Evolutionary conservation across 2,888 invertebrate species (phyloP).

Genomic region (Slavum lentiscoides): DNA sequence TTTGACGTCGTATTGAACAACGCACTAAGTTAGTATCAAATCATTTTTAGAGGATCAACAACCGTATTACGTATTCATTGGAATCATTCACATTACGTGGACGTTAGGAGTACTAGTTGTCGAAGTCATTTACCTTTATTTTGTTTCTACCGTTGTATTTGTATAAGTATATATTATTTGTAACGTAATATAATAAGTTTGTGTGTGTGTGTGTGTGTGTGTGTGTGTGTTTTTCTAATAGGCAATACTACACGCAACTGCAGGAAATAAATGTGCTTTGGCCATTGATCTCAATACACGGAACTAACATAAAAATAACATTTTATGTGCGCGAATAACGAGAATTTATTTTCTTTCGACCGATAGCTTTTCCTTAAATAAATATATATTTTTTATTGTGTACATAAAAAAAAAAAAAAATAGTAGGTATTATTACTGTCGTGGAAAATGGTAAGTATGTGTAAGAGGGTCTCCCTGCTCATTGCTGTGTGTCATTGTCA

Average conservation of each 20-base stretch:
- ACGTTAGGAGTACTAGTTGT: neutral
- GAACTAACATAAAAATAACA: neutral
- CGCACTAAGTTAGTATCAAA: constrained; percentile 9
- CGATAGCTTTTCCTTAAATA: neutral
- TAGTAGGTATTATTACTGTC: too few species aligned
- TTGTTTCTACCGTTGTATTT: neutral
- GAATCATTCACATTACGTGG: too few species aligned
- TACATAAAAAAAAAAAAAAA: too few species aligned
- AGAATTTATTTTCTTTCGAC: neutral
- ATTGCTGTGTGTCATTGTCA: too few species aligned
- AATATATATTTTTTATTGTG: too few species aligned
- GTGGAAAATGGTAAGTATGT: too few species aligned
- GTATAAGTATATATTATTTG: too few species aligned
- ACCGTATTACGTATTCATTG: too few species aligned
- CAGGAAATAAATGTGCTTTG: neutral
- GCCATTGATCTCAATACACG: constrained; percentile 1
- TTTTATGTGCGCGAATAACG: neutral
- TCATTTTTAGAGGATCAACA: neutral
- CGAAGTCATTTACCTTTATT: neutral
- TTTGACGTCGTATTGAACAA: too few species aligned
- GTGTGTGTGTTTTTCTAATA: neutral
- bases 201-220: too few species aligned
- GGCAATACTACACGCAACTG: neutral
- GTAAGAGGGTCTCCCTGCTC: too few species aligned
- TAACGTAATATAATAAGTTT: too few species aligned